Conservation (phyloP, 2,113 vertebrate genomes). For the Xenus cinereus region DNA sequence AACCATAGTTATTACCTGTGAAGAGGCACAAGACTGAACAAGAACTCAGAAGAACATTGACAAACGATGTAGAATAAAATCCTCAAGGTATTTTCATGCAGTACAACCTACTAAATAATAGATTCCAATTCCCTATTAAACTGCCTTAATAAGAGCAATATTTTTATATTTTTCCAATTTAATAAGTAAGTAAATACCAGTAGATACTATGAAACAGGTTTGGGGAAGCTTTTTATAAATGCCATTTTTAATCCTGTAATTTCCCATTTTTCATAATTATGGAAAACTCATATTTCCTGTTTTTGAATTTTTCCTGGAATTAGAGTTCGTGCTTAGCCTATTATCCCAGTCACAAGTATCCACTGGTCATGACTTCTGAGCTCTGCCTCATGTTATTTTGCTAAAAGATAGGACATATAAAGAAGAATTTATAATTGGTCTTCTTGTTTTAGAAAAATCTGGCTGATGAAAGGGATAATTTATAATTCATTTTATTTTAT, state of each 20-base stretch:
- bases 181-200: not conserved
- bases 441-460: not conserved
- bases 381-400: not conserved
- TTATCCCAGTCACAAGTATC: not conserved
- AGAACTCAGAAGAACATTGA: rapidly evolving
- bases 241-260: not conserved
- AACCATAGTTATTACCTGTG: not conserved
- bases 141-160: not conserved
- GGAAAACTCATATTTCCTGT: not conserved
- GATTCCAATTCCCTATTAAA: not conserved
- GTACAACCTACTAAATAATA: not conserved
- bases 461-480: not conserved
- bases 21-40: not conserved
- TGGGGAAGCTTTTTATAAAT: not conserved
- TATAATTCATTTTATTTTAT: not conserved
- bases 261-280: not conserved
- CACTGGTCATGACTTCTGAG: not conserved
- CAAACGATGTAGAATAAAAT: not conserved
- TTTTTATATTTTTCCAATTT: not conserved
- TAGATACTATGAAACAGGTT: not conserved
- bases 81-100: not conserved
- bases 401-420: not conserved
- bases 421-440: not conserved
- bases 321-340: not conserved
- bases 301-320: not conserved